A percentile compares a stretch with the other conserved stretches of the same genome.
Conservation (phyloP, 2,888 invertebrate species). For the Nezara viridula region DNA sequence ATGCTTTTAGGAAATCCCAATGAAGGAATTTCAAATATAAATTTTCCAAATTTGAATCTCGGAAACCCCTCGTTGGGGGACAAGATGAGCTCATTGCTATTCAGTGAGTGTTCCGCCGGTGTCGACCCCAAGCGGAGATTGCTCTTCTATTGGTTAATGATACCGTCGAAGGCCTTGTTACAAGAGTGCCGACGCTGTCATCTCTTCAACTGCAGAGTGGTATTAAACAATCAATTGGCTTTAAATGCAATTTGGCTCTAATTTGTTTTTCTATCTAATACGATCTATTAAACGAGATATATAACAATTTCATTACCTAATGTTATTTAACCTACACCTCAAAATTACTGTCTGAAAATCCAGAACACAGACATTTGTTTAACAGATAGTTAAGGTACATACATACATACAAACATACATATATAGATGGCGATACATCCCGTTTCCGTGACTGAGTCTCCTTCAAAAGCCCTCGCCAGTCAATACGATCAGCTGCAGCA, state of each 20-base stretch:
- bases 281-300: no score
- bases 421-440: no score
- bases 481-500: no score
- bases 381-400: no score
- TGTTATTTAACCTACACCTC: no score
- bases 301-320: no score
- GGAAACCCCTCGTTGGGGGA: not conserved
- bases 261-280: no score
- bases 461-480: no score
- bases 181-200: not conserved
- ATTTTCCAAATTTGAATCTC: not conserved
- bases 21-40: not conserved
- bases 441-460: no score
- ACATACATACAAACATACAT: no score
- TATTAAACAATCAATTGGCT: not conserved
- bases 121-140: not conserved
- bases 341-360: no score
- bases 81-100: not conserved
- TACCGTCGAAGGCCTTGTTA: conserved; percentile 24
- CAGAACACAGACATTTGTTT: no score
- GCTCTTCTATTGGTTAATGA: conserved; percentile 4
- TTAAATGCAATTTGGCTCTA: not conserved
- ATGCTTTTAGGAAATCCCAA: conserved; percentile 19
- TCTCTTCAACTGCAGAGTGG: not conserved
- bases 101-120: not conserved